Percentiles rank a stretch among this genome's conserved stretches.
Evolutionary conservation across 2,888 invertebrate genomes (phyloP).

Genomic region (Anodontia alba): DNA sequence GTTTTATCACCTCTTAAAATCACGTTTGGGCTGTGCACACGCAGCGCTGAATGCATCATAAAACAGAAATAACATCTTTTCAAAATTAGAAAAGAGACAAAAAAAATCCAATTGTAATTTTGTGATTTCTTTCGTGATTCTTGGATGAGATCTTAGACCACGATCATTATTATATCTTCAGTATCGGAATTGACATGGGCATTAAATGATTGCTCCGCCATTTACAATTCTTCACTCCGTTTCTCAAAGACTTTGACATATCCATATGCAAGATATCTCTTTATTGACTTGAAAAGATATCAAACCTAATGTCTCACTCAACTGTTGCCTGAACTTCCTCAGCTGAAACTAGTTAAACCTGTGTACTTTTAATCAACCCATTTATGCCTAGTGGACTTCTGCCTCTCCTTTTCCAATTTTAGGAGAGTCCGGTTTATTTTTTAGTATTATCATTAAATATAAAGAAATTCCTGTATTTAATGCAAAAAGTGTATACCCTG

Average conservation of each 20-base stretch:
- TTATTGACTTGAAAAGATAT: conserved; percentile 64
- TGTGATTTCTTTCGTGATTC: conserved; percentile 10
- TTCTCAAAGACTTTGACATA: conserved; percentile 57
- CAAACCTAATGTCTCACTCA: conserved; percentile 41
- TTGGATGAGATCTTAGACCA: not conserved
- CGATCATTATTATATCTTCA: conserved; percentile 51
- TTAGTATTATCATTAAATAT: no score
- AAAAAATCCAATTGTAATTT: not conserved
- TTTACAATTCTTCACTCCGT: conserved; percentile 59
- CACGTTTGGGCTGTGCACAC: conserved; percentile 5
- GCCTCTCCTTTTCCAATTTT: no score
- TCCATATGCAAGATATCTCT: conserved; percentile 63
- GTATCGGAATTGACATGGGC: conserved; percentile 51
- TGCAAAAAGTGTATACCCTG: no score
- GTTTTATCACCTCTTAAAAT: conserved; percentile 11
- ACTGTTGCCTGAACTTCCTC: no score
- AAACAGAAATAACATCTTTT: conserved; percentile 11
- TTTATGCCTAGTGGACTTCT: no score
- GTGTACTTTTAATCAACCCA: no score
- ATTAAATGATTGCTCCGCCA: conserved; percentile 49
- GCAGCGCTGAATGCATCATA: conserved; percentile 10
- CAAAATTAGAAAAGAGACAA: not conserved
- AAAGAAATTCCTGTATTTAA: no score
- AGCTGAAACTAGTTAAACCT: no score
- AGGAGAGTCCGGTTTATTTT: no score